Conservation (phyloP, 2,888 invertebrate species). For the Syritta pipiens region DNA sequence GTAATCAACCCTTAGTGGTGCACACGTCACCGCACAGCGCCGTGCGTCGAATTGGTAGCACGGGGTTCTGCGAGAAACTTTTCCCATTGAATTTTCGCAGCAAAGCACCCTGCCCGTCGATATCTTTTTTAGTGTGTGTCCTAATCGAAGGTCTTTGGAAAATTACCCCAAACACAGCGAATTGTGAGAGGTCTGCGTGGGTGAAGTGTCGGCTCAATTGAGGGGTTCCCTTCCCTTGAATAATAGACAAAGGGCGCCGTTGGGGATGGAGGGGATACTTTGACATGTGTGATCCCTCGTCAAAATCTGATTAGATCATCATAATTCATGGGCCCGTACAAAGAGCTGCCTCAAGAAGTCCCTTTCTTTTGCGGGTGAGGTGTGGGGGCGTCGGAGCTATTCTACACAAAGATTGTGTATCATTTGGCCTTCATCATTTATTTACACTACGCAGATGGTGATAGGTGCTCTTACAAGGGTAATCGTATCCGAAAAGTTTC, state of each 20-base stretch:
- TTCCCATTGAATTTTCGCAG: constrained; percentile 29
- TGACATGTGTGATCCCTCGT: constrained; percentile 61
- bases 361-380: neutral
- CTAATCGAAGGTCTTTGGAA: constrained; percentile 48
- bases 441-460: constrained; percentile 30
- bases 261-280: constrained; percentile 14
- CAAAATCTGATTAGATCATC: constrained; percentile 65
- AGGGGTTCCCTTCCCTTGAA: constrained; percentile 1
- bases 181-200: too few species aligned
- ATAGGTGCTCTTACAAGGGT: constrained; percentile 1
- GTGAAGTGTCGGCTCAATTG: constrained; percentile 10
- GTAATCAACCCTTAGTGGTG: constrained; percentile 44
- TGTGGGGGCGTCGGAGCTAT: constrained; percentile 11
- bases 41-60: too few species aligned
- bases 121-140: constrained; percentile 18
- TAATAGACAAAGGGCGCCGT: neutral
- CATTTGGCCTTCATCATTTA: constrained; percentile 55
- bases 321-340: constrained; percentile 49
- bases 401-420: constrained; percentile 50
- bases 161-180: too few species aligned
- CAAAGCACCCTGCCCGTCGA: neutral
- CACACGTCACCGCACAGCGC: neutral
- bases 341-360: constrained; percentile 10
- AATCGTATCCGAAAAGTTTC: constrained; percentile 15
- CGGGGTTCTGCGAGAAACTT: constrained; percentile 37